These are phyloP conservation scores for Lophius americanus DNA, from an alignment of 2,797 vertebrate genomes.

Conservation along the genomic window DNA sequence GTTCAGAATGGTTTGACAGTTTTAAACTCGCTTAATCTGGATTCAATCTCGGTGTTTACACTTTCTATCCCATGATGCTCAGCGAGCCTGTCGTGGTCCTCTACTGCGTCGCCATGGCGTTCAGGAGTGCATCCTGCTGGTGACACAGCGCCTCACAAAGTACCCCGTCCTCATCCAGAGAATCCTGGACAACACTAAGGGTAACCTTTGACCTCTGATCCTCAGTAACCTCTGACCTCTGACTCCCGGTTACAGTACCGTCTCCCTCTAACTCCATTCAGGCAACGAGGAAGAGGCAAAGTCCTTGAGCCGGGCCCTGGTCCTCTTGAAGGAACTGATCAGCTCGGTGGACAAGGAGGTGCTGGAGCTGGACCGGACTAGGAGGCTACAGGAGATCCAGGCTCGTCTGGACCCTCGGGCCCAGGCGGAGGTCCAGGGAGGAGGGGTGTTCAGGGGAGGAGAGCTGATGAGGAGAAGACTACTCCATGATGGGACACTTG, in stretches of 20 bases:
- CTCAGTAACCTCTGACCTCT: neutral
- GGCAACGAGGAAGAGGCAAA: slow-evolving; percentile 85
- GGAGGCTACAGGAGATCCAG: slow-evolving; percentile 89
- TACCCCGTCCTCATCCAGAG: slow-evolving; percentile 93
- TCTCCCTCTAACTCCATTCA: slow-evolving; percentile 45
- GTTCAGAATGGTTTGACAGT: too few relatives aligned
- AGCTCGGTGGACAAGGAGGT: slow-evolving; percentile 86
- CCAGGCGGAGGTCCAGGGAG: slow-evolving; percentile 76
- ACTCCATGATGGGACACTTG: slow-evolving; percentile 87
- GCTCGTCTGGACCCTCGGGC: slow-evolving; percentile 85
- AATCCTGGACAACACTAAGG: slow-evolving; percentile 91
- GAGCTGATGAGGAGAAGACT: slow-evolving; percentile 89
- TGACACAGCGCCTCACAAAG: slow-evolving; percentile 95
- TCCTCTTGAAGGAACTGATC: slow-evolving; percentile 86
- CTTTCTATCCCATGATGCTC: slow-evolving; percentile 28
- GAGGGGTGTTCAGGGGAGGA: slow-evolving; percentile 83
- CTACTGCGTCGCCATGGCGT: slow-evolving; percentile 91
- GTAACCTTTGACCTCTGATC: slow-evolving; percentile 59
- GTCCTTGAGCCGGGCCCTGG: slow-evolving; percentile 75
- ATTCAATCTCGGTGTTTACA: neutral
- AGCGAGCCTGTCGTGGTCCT: slow-evolving; percentile 87
- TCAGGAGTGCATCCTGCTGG: slow-evolving; percentile 93
- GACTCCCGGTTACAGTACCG: neutral
- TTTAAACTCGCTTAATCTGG: neutral
- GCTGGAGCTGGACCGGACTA: slow-evolving; percentile 85